These are phyloP conservation scores for Agrilus mali DNA, from an alignment of 2,888 invertebrate species.

Conservation along the genomic window DNA sequence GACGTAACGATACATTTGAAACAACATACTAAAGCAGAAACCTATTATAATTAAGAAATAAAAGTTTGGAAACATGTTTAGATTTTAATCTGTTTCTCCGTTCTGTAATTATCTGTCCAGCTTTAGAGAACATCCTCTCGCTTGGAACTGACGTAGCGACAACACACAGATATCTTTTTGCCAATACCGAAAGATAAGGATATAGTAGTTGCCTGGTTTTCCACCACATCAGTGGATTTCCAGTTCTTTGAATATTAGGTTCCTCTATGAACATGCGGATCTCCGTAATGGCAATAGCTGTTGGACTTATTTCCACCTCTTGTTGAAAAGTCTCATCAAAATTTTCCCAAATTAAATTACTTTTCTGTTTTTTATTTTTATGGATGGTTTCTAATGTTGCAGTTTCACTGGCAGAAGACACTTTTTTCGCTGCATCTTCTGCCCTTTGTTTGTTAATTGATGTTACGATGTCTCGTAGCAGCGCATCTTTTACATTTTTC, in stretches of 20 bases:
- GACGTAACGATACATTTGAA: no score
- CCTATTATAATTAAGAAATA: slow-evolving; percentile 7
- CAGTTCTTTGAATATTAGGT: slow-evolving; percentile 9
- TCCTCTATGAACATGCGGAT: slow-evolving; percentile 16
- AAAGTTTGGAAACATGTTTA: slow-evolving; percentile 10
- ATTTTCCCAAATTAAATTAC: slow-evolving; percentile 1
- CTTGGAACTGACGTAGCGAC: slow-evolving; percentile 18
- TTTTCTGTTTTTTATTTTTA: background rate
- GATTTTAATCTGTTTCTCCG: slow-evolving; percentile 12
- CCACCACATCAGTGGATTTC: slow-evolving; percentile 17
- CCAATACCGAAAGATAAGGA: slow-evolving; percentile 12
- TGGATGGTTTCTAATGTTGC: no score
- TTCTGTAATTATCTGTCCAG: slow-evolving; percentile 14
- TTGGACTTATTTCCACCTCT: slow-evolving; percentile 3
- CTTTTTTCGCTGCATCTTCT: background rate
- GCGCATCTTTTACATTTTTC: slow-evolving; percentile 2
- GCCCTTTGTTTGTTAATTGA: background rate
- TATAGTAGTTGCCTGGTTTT: slow-evolving; percentile 11
- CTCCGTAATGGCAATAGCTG: slow-evolving; percentile 13
- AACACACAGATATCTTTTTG: slow-evolving; percentile 12
- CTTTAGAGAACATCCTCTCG: slow-evolving; percentile 17
- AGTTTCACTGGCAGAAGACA: background rate
- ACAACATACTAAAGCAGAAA: no score
- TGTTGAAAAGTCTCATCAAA: slow-evolving; percentile 1
- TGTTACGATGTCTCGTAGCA: background rate